phyloP scores from a whole-genome alignment of 64 coral and sea anemone genomes.

The Stylophora pistillata region DNA sequence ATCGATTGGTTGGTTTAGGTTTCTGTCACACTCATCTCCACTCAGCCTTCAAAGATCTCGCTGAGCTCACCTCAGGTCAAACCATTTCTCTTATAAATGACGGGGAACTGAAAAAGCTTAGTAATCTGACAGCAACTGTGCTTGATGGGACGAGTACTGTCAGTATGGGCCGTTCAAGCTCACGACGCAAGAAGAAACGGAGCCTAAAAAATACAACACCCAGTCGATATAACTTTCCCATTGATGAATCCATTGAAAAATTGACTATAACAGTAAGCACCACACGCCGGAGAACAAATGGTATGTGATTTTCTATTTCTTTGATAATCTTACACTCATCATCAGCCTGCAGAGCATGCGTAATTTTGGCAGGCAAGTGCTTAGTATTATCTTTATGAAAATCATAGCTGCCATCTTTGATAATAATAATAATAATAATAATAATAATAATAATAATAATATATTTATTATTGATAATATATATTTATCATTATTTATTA shows the following conservation, averaged over 20 bases:
- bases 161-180: constrained; percentile 38
- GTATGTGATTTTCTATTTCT: not conserved
- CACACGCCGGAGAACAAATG: not conserved
- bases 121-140: constrained; percentile 35
- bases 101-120: constrained; percentile 43
- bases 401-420: too few species aligned
- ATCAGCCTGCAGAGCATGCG: too few species aligned
- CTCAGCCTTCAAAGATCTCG: constrained; percentile 34
- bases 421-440: too few species aligned
- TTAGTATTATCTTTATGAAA: too few species aligned
- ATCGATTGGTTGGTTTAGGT: not conserved
- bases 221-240: not conserved
- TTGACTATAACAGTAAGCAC: constrained; percentile 16
- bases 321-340: not conserved
- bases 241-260: constrained; percentile 23
- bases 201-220: not conserved
- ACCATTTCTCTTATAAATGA: constrained; percentile 26
- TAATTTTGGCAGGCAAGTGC: too few species aligned
- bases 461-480: too few species aligned
- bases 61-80: constrained; percentile 53
- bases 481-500: too few species aligned
- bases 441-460: too few species aligned
- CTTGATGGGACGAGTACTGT: constrained; percentile 66
- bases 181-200: constrained; percentile 28
- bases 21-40: not conserved